These are phyloP conservation scores for Hybos culiciformis DNA, from an alignment of 2,888 invertebrate species.

Conservation along the genomic window DNA sequence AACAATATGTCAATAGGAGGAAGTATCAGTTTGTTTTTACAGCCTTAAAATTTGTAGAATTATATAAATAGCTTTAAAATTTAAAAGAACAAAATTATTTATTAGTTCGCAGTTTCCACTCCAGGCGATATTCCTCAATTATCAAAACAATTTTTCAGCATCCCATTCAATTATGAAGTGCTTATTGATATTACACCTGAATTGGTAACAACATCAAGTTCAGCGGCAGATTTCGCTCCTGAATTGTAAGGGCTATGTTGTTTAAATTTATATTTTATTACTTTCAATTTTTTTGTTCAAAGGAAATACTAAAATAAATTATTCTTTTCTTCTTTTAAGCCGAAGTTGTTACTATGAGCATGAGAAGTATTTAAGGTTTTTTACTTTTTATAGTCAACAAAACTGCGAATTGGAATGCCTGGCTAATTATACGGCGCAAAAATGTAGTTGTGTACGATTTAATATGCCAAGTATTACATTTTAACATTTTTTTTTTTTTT, in stretches of 20 bases:
- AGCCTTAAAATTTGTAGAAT: too few species aligned
- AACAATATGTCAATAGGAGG: too few species aligned
- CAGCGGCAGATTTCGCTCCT: conserved; percentile 42
- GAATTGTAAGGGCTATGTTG: conserved; percentile 20
- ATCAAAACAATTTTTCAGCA: conserved; percentile 47
- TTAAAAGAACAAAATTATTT: too few species aligned
- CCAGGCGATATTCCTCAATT: conserved; percentile 14
- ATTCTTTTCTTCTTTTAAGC: conserved; percentile 16
- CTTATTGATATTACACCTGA: conserved; percentile 51
- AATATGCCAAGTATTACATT: conserved; percentile 39
- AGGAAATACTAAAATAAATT: background rate
- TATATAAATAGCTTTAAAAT: too few species aligned
- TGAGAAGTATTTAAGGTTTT: conserved; percentile 45
- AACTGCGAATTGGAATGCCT: conserved; percentile 54
- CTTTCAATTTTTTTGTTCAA: background rate
- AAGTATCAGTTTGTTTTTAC: too few species aligned
- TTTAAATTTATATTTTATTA: background rate
- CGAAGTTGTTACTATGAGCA: conserved; percentile 48
- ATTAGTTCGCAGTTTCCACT: conserved; percentile 6
- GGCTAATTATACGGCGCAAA: conserved; percentile 43
- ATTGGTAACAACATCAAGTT: conserved; percentile 52
- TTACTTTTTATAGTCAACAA: conserved; percentile 48
- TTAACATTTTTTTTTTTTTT: background rate
- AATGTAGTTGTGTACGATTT: conserved; percentile 48
- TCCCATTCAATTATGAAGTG: conserved; percentile 48